Evolutionary conservation across 2,797 vertebrate species (phyloP).

Genomic region (Diplodus puntazzo): DNA sequence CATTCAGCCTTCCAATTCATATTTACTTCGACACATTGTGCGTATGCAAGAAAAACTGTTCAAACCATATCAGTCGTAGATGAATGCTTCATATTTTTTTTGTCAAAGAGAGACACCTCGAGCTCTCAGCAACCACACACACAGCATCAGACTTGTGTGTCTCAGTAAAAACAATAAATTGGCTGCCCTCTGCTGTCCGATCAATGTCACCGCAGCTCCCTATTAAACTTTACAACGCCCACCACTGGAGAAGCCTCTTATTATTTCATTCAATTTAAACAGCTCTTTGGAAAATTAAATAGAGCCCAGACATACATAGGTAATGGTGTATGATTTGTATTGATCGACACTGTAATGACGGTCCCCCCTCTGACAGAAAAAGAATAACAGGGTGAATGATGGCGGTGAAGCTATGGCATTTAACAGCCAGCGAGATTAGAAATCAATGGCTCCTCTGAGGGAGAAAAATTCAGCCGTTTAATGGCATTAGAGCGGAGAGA

Average conservation of each 20-base stretch:
- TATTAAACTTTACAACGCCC: neutral
- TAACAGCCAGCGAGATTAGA: conserved; percentile 68
- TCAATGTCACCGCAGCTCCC: conserved; percentile 47
- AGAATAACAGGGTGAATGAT: conserved; percentile 62
- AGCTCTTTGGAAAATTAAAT: conserved; percentile 54
- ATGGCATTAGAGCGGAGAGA: conserved; percentile 51
- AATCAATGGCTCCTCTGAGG: conserved; percentile 68
- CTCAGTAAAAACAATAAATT: conserved; percentile 38
- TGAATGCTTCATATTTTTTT: neutral
- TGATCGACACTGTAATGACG: conserved; percentile 62
- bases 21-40: conserved; percentile 6
- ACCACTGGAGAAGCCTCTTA: conserved; percentile 24
- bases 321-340: conserved; percentile 61
- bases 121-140: neutral
- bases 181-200: conserved; percentile 74
- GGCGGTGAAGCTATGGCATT: conserved; percentile 51
- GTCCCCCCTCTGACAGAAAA: conserved; percentile 54
- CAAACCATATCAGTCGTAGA: neutral
- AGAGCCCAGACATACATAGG: conserved; percentile 44
- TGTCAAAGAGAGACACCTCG: neutral
- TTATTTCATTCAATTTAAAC: conserved; percentile 58
- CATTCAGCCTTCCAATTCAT: neutral
- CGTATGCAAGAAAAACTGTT: neutral
- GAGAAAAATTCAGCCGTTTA: conserved; percentile 51
- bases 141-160: neutral